Percentiles rank a stretch among this genome's conserved stretches.
These are phyloP conservation scores for Caranx melampygus DNA, from an alignment of 2,113 vertebrate genomes.

Conservation along the genomic window DNA sequence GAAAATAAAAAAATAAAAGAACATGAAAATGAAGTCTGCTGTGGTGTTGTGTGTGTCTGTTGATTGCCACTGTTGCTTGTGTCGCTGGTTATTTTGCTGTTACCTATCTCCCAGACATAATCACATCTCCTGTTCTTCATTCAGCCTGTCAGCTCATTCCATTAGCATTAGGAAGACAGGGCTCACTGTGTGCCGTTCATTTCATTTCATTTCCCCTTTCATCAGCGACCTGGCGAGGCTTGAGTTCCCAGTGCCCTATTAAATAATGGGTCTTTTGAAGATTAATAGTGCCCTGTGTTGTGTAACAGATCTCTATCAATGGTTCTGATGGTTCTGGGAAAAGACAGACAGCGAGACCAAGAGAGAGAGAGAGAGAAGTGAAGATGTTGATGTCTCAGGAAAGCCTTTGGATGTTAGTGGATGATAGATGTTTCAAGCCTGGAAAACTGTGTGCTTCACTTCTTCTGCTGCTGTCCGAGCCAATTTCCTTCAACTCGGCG, in stretches of 20 bases:
- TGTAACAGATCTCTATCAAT: conserved; percentile 52
- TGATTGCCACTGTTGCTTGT: conserved; percentile 4
- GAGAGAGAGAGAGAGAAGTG: not conserved
- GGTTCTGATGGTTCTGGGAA: conserved; percentile 38
- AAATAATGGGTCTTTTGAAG: conserved; percentile 75
- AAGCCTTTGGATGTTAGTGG: conserved; percentile 41
- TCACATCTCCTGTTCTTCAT: conserved; percentile 64
- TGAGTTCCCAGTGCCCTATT: conserved; percentile 57
- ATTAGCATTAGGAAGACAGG: conserved; percentile 79
- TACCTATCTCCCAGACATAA: conserved; percentile 60
- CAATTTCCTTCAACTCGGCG: conserved; percentile 59
- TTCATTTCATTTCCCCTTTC: conserved; percentile 76
- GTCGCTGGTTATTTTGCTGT: conserved; percentile 43
- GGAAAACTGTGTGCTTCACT: conserved; percentile 31
- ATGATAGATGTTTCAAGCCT: conserved; percentile 45
- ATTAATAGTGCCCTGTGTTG: conserved; percentile 71
- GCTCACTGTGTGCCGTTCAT: conserved; percentile 61
- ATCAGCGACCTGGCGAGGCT: conserved; percentile 61
- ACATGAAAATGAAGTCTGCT: not conserved
- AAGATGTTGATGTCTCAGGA: conserved; percentile 43
- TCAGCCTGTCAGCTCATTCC: conserved; percentile 68
- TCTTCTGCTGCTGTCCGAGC: conserved; percentile 39
- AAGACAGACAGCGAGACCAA: conserved; percentile 18
- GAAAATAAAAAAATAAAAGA: not conserved
- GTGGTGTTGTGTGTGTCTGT: not conserved